Evolutionary conservation across 1,140 invertebrate genomes (phyloP), one percentile per base, ranked within the genome.

Genomic region (Phthorimaea operculella): DNA sequence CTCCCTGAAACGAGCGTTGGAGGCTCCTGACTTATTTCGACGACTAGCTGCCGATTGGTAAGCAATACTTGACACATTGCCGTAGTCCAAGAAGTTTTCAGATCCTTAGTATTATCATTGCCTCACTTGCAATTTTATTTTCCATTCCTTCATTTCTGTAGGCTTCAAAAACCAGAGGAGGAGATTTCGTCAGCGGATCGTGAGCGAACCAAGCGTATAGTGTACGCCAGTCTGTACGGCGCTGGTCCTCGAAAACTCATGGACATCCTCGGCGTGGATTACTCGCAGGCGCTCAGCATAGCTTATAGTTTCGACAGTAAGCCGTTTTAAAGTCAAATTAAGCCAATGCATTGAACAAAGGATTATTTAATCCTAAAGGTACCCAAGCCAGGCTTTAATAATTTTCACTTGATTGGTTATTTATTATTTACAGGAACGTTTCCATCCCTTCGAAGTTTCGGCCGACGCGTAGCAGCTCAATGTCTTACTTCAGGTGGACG

Each of bases 161-260:
- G 88, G 87, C 57, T 87, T 18, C 64, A 68, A 52, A 76, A 73
- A 58, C 12, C 62, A 2, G 62, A 55, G 18, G 58, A 45, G 62
- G 79, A 64, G 10, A 63, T 77, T 53, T 55, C 36, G 9, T 33
- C 44, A 5, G 70, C 66, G 16, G 87, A 89, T 14, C 80, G 89
- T 62, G 88, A 89, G 68, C 84, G 86, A 48, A 89, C 88, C 9
- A 90, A 90, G 69, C 83, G 87, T 52, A 68, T 90, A 10, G 87
- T 90, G 51, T 90, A 90, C 72, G 88, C 88, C 36, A 82, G 88
- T 15, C 80, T 90, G 81, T 90, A 90, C 79, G 89, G 89, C 56
- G 88, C 87, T 11, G 89, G 89, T 67, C 58, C 72, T 15, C 69
- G 86, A 33, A 87, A 79, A 60, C 77, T 90, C 10, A 75, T 83